phyloP scores from a whole-genome alignment of 2,113 vertebrate species.

The Alaudala cheleensis region DNA sequence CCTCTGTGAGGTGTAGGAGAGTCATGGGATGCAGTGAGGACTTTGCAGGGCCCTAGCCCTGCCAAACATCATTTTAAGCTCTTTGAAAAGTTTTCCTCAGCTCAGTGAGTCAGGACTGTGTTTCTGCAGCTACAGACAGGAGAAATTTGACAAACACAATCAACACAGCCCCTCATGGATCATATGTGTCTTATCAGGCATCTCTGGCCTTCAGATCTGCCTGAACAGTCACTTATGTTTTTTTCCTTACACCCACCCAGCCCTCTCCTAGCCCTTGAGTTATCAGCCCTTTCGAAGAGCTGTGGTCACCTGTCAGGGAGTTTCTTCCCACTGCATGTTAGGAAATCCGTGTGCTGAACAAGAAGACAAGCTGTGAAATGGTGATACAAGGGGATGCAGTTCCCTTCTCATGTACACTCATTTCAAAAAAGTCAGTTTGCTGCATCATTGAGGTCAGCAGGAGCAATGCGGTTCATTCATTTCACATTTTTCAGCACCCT shows the following conservation, averaged over 20 bases:
- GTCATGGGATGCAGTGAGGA: background rate
- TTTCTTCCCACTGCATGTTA: background rate
- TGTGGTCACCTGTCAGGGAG: background rate
- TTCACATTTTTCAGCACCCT: background rate
- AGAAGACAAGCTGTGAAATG: background rate
- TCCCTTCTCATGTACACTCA: background rate
- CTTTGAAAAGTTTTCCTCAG: background rate
- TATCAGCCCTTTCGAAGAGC: background rate
- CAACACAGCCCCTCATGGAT: background rate
- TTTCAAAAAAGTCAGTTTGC: background rate
- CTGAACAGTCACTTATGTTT: background rate
- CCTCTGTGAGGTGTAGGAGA: background rate
- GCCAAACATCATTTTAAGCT: background rate
- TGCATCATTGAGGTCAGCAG: background rate
- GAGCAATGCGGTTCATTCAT: background rate
- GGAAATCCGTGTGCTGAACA: background rate
- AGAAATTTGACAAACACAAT: background rate
- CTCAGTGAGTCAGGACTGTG: fast-evolving
- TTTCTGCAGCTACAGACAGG: background rate
- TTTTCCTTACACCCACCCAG: background rate
- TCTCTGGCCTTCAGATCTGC: background rate
- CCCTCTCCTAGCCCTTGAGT: background rate
- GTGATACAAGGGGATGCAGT: background rate
- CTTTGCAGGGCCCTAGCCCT: background rate
- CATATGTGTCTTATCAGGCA: background rate